phyloP scores from a whole-genome alignment of 2,888 invertebrate species.

The Steinernema carpocapsae region DNA sequence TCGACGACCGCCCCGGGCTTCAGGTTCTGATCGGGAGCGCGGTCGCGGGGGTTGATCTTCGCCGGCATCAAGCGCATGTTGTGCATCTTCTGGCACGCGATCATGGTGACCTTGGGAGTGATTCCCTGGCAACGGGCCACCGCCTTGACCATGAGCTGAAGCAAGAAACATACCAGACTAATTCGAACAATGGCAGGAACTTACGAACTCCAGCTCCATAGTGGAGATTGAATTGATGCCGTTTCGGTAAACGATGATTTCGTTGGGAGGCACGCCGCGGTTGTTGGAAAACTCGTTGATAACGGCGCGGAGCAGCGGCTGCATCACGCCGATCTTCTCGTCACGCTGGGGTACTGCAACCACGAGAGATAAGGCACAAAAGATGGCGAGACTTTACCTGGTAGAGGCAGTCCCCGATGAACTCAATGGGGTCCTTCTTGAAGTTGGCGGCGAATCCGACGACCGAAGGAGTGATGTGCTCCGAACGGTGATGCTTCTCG shows the following conservation, averaged over 20 bases:
- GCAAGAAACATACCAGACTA: too few species aligned
- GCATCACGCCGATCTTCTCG: background rate
- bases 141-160: conserved; percentile 44
- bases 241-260: conserved; percentile 55
- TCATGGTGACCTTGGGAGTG: conserved; percentile 51
- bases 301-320: background rate
- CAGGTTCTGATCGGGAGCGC: conserved; percentile 51
- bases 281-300: background rate
- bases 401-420: conserved; percentile 51
- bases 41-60: background rate
- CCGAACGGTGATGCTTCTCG: too few species aligned
- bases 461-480: background rate
- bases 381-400: conserved; percentile 43
- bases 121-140: background rate
- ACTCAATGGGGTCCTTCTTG: conserved; percentile 41
- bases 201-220: conserved; percentile 53
- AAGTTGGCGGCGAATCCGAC: conserved; percentile 45
- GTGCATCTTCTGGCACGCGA: conserved; percentile 59
- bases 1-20: conserved; percentile 61
- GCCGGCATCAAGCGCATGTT: conserved; percentile 43
- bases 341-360: background rate
- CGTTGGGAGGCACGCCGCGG: conserved; percentile 39
- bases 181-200: too few species aligned
- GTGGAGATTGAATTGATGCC: conserved; percentile 46
- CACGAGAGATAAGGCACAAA: background rate